Evolutionary conservation across 2,888 invertebrate genomes (phyloP).

Genomic region (Hoplodrina blanda): DNA sequence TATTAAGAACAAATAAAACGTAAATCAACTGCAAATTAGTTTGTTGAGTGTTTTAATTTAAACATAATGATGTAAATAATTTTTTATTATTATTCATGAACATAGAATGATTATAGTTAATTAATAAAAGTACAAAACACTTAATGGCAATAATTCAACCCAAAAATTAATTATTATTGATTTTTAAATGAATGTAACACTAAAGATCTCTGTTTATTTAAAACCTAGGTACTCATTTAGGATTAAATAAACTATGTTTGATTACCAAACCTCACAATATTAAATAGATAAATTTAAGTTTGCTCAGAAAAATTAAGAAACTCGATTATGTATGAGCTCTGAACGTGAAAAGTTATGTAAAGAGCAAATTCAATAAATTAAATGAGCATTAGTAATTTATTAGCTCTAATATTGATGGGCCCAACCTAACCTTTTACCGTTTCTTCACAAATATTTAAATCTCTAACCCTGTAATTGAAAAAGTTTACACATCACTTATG

Average conservation of each 20-base stretch:
- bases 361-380: too few relatives aligned
- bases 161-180: not conserved
- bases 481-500: too few relatives aligned
- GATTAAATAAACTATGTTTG: too few relatives aligned
- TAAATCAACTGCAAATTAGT: not conserved
- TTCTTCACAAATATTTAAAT: not conserved
- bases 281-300: not conserved
- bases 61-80: not conserved
- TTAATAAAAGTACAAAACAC: too few relatives aligned
- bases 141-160: not conserved
- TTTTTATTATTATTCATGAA: not conserved
- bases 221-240: too few relatives aligned
- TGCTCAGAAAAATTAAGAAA: not conserved
- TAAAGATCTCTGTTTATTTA: too few relatives aligned
- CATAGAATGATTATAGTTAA: not conserved
- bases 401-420: not conserved
- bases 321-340: not conserved
- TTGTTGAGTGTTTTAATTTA: not conserved
- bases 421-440: not conserved
- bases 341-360: not conserved
- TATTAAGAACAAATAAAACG: conserved; percentile 4
- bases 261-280: not conserved
- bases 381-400: not conserved
- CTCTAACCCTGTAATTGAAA: not conserved
- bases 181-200: too few relatives aligned